phyloP scores from a whole-genome alignment of 2,888 invertebrate genomes.

The Acronicta psi region DNA sequence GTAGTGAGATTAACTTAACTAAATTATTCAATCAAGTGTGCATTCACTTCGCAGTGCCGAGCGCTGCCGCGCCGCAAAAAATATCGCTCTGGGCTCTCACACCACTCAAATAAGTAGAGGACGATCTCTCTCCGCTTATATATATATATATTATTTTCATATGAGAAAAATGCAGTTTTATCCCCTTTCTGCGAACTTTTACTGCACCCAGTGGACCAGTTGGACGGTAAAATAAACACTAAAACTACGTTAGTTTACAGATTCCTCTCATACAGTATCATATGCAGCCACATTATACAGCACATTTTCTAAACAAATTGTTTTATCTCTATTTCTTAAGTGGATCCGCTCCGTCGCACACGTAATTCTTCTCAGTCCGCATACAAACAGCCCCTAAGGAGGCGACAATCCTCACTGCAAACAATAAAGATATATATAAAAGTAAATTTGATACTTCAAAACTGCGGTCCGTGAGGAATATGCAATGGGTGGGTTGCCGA shows the following conservation, averaged over 20 bases:
- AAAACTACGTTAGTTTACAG: slow-evolving; percentile 69
- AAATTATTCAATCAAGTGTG: slow-evolving; percentile 80
- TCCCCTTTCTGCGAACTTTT: slow-evolving; percentile 59
- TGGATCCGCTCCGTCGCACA: slow-evolving; percentile 78
- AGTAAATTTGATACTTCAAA: slow-evolving; percentile 84
- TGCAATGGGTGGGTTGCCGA: slow-evolving; percentile 66
- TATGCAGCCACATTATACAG: slow-evolving; percentile 73
- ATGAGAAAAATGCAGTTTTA: slow-evolving; percentile 70
- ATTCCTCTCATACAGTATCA: slow-evolving; percentile 69
- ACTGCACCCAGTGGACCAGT: slow-evolving; percentile 69
- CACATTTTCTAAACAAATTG: slow-evolving; percentile 84
- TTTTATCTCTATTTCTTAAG: slow-evolving; percentile 83
- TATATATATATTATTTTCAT: slow-evolving; percentile 64
- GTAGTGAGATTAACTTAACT: slow-evolving; percentile 76
- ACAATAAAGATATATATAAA: slow-evolving; percentile 88
- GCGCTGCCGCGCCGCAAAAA: slow-evolving; percentile 55
- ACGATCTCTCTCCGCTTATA: slow-evolving; percentile 53
- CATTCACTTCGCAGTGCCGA: slow-evolving; percentile 62
- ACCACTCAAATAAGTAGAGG: slow-evolving; percentile 56
- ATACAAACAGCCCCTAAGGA: slow-evolving; percentile 87
- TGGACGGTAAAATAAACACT: slow-evolving; percentile 72
- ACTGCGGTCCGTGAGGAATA: slow-evolving; percentile 76
- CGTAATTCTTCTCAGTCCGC: slow-evolving; percentile 85
- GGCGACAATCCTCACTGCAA: slow-evolving; percentile 85
- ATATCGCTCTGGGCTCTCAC: slow-evolving; percentile 53